Evolutionary conservation across 2,797 vertebrate genomes (phyloP), one percentile per base, ranked within the genome.

Genomic region (Smutsia temminckii): DNA sequence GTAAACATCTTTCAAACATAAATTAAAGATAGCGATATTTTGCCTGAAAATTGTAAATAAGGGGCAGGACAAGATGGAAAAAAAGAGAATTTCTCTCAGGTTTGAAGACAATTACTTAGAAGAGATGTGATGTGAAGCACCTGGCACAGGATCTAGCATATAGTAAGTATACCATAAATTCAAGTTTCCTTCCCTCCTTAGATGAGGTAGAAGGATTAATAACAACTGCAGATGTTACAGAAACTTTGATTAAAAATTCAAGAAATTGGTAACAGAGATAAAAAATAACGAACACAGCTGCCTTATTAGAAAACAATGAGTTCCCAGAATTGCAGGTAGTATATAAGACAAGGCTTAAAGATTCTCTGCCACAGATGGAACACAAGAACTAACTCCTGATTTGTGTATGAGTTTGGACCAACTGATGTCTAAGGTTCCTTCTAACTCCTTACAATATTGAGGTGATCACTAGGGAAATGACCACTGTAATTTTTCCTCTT

Each of bases 401-500:
- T 94, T 83, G 21, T 64, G 34, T 40, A 59, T 21, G 40, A 78
- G 37, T 93, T 66, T 96, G 77, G n/a, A 87, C 37, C 89, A 94
- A 91, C 29, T 95, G 85, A 91, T 25, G 25, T 85, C 25, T 83
- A 88, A 55, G 20, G 23, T 95, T 91, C 7, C 42, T 92, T 95
- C 81, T 85, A 93, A 89, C 40, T 96, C 59, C 83, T 94, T 69
- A 93, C 34, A 74, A 88, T 57, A 83, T 0, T 87, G 37, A 75
- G 40, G 29, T 92, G 53, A 96, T 93, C 85, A 92, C 49, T 93
- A 85, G 40, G 32, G n/a, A 94, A 95, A 93, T 63, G 63, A 94
- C 88, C 71, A 81, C 77, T 93, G 13, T 61, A 55, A 91, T 53
- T 87, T 86, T 95, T 79, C 49, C 51, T 87, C 66, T 94, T 95